Evolutionary conservation across 2,797 vertebrate species (phyloP), one percentile per base, ranked within the genome.

Genomic region (Remorina albescens): DNA sequence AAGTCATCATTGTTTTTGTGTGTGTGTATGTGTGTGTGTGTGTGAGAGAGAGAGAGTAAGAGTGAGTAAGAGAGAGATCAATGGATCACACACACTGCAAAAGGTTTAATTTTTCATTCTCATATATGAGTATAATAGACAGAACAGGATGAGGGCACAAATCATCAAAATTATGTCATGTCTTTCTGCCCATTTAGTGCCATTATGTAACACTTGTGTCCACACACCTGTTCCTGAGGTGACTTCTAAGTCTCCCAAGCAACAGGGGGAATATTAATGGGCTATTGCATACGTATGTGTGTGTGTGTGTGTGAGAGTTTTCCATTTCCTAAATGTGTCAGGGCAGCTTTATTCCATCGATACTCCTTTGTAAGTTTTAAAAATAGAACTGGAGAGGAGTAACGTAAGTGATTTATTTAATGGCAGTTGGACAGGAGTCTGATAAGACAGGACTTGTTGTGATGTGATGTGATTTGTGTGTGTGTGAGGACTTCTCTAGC

Each of bases 231-330:
- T 72, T 80, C 28, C 41, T 63, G 32, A 63, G 63, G 9, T 44
- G 46, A 15, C 51, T 59, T 74, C 36, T 56, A 62, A 82, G 69
- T 79, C 71, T 71, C 54, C 71, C 53, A 18, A 71, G 69, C 76
- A 84, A 76, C 84, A 63, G 58, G 51, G 12, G 34, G 36, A 68
- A 51, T 70, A 76, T 85, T 67, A 61, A 59, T 79, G 72, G 71
- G 70, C 18, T 32, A 10, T 8, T 53, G 25, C 6, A 10, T 57
- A 21, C 34, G 15, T 54, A 21, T 54, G 28, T 6, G 70, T 9
- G 30, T 59, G 21, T 30, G n/a, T n/a, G n/a, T n/a, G n/a, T n/a
- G n/a, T n/a, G n/a, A n/a, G n/a, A n/a, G n/a, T 25, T 47, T 9
- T 19, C 32, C 0, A 30, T 68, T 53, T 50, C 47, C 10, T n/a